A percentile compares a stretch with the other conserved stretches of the same genome.
Conservation (phyloP, 2,888 invertebrate species). For the Eupeodes luniger region DNA sequence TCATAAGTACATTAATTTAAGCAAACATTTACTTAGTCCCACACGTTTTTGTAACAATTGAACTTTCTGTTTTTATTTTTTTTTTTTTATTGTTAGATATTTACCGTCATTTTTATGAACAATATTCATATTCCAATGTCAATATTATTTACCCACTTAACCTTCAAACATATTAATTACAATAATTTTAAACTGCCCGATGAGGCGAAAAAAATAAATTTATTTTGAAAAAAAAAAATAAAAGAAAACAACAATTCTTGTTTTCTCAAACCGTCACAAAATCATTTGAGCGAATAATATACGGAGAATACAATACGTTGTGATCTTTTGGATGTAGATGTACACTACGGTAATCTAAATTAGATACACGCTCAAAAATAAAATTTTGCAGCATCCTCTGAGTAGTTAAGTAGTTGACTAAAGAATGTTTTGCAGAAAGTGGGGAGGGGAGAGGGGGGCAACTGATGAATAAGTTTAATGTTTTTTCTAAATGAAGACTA, state of each 20-base stretch:
- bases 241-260: constrained; percentile 36
- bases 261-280: constrained; percentile 64
- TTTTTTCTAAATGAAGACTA: too few species aligned
- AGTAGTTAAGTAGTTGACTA: too few species aligned
- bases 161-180: constrained; percentile 70
- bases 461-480: too few species aligned
- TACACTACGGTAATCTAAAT: not conserved
- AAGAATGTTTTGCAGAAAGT: too few species aligned
- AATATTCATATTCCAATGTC: constrained; percentile 57
- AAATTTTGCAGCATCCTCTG: too few species aligned
- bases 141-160: constrained; percentile 66
- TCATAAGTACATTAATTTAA: too few species aligned
- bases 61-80: not conserved
- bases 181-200: constrained; percentile 60
- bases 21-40: constrained; percentile 5
- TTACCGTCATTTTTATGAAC: constrained; percentile 58
- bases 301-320: constrained; percentile 31
- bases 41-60: not conserved
- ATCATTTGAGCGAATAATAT: constrained; percentile 50
- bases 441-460: too few species aligned
- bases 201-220: constrained; percentile 21
- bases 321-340: constrained; percentile 3
- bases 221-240: not conserved
- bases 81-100: constrained; percentile 12
- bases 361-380: not conserved